These are phyloP conservation scores for Delphinus delphis DNA, from an alignment of 2,113 vertebrate genomes.

Conservation along the genomic window DNA sequence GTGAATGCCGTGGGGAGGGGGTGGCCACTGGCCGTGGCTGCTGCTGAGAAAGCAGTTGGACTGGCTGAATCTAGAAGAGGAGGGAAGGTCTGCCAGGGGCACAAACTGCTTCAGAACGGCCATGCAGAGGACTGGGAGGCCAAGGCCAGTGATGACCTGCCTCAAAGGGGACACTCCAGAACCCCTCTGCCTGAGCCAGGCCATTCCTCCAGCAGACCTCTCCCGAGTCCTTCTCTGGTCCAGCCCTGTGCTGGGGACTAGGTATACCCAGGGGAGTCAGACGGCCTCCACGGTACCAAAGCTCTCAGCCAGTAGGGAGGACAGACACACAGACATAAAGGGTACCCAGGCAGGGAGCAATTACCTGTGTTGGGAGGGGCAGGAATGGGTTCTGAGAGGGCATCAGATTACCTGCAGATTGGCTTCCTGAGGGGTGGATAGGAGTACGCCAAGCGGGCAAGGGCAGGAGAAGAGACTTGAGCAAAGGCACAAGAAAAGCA, in stretches of 20 bases:
- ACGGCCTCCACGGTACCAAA: background rate
- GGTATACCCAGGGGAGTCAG: background rate
- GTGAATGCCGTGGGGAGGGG: fast-evolving
- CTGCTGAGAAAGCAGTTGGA: background rate
- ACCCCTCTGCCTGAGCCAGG: background rate
- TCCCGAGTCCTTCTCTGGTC: background rate
- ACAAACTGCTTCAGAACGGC: background rate
- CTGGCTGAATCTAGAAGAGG: background rate
- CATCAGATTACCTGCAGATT: too few relatives aligned
- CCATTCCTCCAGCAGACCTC: background rate
- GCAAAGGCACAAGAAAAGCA: background rate
- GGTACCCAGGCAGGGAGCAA: background rate
- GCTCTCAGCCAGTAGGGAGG: background rate
- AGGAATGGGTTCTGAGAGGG: background rate
- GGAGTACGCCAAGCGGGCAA: background rate
- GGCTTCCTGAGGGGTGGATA: background rate
- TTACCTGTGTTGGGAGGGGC: background rate
- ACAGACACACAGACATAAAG: background rate
- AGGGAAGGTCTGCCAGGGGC: background rate
- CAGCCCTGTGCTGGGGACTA: background rate
- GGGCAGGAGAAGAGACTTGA: background rate
- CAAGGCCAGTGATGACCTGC: background rate
- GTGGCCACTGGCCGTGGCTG: background rate
- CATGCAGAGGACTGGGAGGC: background rate
- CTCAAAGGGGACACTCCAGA: background rate